Evolutionary conservation across 2,888 invertebrate genomes (phyloP).

Genomic region (Sphecodes monilicornis): DNA sequence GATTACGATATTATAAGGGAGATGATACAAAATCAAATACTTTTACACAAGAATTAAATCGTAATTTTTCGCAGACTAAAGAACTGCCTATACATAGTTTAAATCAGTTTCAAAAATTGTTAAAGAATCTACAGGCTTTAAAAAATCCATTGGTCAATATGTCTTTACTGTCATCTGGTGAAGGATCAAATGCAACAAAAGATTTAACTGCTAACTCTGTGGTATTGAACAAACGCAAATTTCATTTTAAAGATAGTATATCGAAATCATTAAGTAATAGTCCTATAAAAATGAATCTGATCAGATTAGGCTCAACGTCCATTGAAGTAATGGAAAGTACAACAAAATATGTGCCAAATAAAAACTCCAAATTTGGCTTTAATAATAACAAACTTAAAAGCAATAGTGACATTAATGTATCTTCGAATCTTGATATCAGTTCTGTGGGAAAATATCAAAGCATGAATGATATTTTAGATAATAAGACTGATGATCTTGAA

Average conservation of each 20-base stretch:
- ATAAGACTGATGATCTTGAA: slow-evolving; percentile 59
- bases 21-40: slow-evolving; percentile 27
- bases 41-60: slow-evolving; percentile 21
- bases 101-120: slow-evolving; percentile 42
- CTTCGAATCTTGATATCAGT: slow-evolving; percentile 39
- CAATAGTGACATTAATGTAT: slow-evolving; percentile 43
- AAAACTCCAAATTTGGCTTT: slow-evolving; percentile 43
- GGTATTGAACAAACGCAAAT: slow-evolving; percentile 20
- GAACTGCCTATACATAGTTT: slow-evolving; percentile 33
- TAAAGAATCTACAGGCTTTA: slow-evolving; percentile 17
- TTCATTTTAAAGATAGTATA: slow-evolving; percentile 62
- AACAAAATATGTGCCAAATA: slow-evolving; percentile 63
- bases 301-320: slow-evolving; percentile 65
- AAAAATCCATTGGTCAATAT: slow-evolving; percentile 30
- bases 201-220: slow-evolving; percentile 11
- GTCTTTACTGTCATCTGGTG: slow-evolving; percentile 20
- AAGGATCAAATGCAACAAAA: slow-evolving; percentile 17
- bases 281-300: slow-evolving; percentile 74
- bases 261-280: slow-evolving; percentile 79
- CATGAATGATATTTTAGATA: slow-evolving; percentile 46
- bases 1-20: slow-evolving; percentile 33
- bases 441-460: slow-evolving; percentile 38
- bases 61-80: slow-evolving; percentile 26
- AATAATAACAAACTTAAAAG: slow-evolving; percentile 54
- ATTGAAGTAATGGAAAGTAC: slow-evolving; percentile 39